Conservation (phyloP, 2,888 invertebrate species). For the Leptarthrus brevirostris region DNA sequence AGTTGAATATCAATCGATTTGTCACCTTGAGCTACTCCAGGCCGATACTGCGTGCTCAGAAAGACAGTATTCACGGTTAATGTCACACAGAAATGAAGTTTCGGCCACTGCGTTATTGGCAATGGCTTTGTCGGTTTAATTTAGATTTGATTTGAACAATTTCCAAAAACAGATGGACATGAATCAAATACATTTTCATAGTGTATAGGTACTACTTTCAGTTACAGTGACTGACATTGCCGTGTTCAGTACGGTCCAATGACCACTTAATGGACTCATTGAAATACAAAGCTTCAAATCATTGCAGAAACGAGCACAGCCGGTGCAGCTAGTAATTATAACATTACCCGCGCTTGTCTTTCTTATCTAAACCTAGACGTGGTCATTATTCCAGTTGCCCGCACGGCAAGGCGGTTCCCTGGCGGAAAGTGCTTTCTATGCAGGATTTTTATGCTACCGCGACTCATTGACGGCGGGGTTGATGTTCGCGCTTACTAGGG, state of each 20-base stretch:
- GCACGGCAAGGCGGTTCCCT: background rate
- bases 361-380: slow-evolving; percentile 20
- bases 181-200: background rate
- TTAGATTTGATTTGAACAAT: slow-evolving; percentile 19
- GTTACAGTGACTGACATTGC: slow-evolving; percentile 28
- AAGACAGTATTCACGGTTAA: slow-evolving; percentile 17
- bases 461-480: slow-evolving; percentile 24
- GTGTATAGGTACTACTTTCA: background rate
- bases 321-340: slow-evolving; percentile 23
- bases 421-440: no score
- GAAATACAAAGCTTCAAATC: background rate
- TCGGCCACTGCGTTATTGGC: slow-evolving; percentile 4
- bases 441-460: background rate
- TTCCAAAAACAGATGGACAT: background rate
- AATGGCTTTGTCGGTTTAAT: slow-evolving; percentile 24
- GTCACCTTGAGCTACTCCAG: slow-evolving; percentile 22
- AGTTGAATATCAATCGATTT: background rate
- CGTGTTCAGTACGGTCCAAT: background rate
- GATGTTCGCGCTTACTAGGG: slow-evolving; percentile 10
- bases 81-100: slow-evolving; percentile 14
- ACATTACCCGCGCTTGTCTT: background rate
- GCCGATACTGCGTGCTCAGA: background rate
- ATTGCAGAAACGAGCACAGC: background rate
- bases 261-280: slow-evolving; percentile 21
- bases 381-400: slow-evolving; percentile 29